Evolutionary conservation across 1,140 invertebrate genomes (phyloP).

Genomic region (Bombus polaris): DNA sequence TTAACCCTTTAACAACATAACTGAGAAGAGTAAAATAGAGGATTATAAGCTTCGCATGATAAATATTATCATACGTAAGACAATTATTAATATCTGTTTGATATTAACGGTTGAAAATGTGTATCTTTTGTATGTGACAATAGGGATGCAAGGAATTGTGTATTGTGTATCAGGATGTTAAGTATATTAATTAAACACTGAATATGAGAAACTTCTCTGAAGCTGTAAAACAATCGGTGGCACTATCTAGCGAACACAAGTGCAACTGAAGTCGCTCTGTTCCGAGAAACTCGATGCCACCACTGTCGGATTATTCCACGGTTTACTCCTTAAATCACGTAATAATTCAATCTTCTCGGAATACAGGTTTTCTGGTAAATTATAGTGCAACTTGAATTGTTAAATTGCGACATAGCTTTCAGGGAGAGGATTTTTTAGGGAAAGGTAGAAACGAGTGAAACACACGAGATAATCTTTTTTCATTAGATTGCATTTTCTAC

Average conservation of each 20-base stretch:
- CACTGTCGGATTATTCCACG: neutral
- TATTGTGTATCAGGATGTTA: neutral
- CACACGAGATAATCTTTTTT: neutral
- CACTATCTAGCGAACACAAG: slow-evolving; percentile 13
- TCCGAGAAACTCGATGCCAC: neutral
- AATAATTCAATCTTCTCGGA: neutral
- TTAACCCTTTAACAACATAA: too few species aligned
- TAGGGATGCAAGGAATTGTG: too few species aligned
- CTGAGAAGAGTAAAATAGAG: too few species aligned
- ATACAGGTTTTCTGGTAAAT: neutral
- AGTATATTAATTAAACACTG: neutral
- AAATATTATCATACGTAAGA: too few species aligned
- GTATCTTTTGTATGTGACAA: too few species aligned
- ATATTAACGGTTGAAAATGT: too few species aligned
- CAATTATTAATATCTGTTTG: too few species aligned
- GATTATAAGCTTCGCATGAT: too few species aligned
- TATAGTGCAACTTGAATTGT: neutral
- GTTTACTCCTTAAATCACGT: slow-evolving; percentile 17
- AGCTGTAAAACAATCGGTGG: neutral
- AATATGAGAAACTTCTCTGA: neutral
- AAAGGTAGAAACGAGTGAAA: too few species aligned
- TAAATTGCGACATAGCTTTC: neutral
- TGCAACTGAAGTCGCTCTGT: slow-evolving; percentile 1
- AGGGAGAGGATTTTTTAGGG: neutral
- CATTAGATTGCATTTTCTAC: neutral